Evolutionary conservation across 2,888 invertebrate genomes (phyloP).

Genomic region (Xestia xanthographa): DNA sequence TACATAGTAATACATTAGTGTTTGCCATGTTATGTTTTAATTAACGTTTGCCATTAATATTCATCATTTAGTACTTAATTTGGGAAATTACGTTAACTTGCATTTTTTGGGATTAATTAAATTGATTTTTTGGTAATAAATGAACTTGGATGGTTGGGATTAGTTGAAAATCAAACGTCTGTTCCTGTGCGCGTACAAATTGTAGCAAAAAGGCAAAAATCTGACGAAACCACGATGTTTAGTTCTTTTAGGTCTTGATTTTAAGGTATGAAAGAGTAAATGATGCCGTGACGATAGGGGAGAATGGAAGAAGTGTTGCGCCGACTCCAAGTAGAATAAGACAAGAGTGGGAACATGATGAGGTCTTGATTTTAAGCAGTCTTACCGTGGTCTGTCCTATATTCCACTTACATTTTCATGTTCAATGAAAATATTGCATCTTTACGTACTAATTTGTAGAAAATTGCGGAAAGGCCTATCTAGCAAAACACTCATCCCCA

Average conservation of each 20-base stretch:
- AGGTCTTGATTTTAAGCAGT: not conserved
- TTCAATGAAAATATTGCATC: not conserved
- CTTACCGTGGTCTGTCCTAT: not conserved
- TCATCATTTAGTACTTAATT: slow-evolving; percentile 48
- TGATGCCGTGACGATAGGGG: no score
- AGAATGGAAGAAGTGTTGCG: no score
- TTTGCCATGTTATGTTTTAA: slow-evolving; percentile 54
- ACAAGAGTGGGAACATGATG: no score
- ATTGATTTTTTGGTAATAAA: slow-evolving; percentile 20
- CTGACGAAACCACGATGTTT: not conserved
- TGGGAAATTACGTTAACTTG: slow-evolving; percentile 20
- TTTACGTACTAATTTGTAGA: not conserved
- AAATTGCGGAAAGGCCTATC: not conserved
- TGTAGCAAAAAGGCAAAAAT: not conserved
- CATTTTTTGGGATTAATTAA: slow-evolving; percentile 20
- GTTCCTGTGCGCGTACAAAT: not conserved
- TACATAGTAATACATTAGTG: slow-evolving; percentile 56
- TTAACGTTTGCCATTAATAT: slow-evolving; percentile 50
- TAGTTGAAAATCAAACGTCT: not conserved
- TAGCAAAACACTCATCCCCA: slow-evolving; percentile 4
- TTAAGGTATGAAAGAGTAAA: no score
- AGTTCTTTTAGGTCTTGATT: not conserved
- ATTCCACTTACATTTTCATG: not conserved
- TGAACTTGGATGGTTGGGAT: not conserved
- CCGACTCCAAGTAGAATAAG: no score